Evolutionary conservation across 1,140 invertebrate genomes (phyloP).

Genomic region (Adoxophyes honmai): DNA sequence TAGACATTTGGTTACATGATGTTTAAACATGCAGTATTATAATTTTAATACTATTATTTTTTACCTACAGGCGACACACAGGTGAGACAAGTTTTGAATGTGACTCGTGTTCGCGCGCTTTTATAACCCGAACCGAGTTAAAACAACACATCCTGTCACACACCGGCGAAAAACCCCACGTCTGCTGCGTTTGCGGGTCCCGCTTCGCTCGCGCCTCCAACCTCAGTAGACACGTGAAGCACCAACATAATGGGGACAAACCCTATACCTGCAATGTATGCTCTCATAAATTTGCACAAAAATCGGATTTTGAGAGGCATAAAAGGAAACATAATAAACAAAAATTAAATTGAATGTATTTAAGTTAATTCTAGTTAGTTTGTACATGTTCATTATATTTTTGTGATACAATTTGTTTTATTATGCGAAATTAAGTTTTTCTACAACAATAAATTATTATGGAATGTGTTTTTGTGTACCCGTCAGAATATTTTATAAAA

Average conservation of each 20-base stretch:
- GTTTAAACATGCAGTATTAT: too few relatives aligned
- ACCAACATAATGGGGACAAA: constrained; percentile 41
- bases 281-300: constrained; percentile 34
- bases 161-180: constrained; percentile 80
- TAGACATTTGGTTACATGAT: too few relatives aligned
- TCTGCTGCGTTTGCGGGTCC: constrained; percentile 81
- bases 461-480: too few relatives aligned
- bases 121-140: constrained; percentile 69
- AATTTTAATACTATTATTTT: constrained; percentile 12
- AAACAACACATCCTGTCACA: constrained; percentile 81
- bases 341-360: constrained; percentile 15
- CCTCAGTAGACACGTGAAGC: constrained; percentile 57
- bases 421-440: too few relatives aligned
- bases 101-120: constrained; percentile 67
- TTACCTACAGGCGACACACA: constrained; percentile 75
- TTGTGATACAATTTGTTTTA: too few relatives aligned
- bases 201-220: constrained; percentile 70
- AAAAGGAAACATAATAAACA: constrained; percentile 29
- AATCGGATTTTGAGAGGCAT: constrained; percentile 38
- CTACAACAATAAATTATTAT: too few relatives aligned
- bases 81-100: constrained; percentile 81
- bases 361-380: too few relatives aligned
- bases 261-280: constrained; percentile 30
- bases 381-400: too few relatives aligned
- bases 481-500: too few relatives aligned